phyloP scores from a whole-genome alignment of 2,113 vertebrate genomes.

The Crotophaga sulcirostris region DNA sequence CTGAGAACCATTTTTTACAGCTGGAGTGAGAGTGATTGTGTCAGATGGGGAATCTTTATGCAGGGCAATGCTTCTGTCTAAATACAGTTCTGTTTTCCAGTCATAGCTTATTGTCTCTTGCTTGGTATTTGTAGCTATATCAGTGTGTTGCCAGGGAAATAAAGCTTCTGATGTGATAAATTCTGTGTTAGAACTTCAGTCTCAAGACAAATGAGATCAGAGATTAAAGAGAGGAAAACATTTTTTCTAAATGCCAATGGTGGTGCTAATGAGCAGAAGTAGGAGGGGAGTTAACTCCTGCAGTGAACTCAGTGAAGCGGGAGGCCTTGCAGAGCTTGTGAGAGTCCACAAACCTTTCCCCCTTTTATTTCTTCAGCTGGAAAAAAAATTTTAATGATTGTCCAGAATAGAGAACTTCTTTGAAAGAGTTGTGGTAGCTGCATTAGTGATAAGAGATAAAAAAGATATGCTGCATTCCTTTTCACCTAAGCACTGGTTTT shows the following conservation, averaged over 20 bases:
- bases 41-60: background rate
- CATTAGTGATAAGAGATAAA: background rate
- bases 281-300: background rate
- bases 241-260: background rate
- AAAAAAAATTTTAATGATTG: background rate
- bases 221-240: background rate
- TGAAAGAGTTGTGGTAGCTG: background rate
- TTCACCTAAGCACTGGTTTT: background rate
- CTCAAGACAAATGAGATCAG: background rate
- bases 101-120: background rate
- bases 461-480: background rate
- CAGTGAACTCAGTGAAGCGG: background rate
- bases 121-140: background rate
- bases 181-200: background rate
- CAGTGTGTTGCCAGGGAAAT: background rate
- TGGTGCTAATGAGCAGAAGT: background rate
- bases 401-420: background rate
- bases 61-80: background rate
- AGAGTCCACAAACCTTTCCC: background rate
- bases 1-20: background rate
- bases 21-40: background rate
- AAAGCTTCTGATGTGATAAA: conserved; percentile 3
- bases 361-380: background rate
- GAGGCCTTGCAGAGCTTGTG: background rate
- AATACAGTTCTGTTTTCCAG: background rate